Percentiles rank a stretch among this genome's conserved stretches.
Conservation (phyloP, 1,140 invertebrate species). For the Glossosoma conforme region DNA sequence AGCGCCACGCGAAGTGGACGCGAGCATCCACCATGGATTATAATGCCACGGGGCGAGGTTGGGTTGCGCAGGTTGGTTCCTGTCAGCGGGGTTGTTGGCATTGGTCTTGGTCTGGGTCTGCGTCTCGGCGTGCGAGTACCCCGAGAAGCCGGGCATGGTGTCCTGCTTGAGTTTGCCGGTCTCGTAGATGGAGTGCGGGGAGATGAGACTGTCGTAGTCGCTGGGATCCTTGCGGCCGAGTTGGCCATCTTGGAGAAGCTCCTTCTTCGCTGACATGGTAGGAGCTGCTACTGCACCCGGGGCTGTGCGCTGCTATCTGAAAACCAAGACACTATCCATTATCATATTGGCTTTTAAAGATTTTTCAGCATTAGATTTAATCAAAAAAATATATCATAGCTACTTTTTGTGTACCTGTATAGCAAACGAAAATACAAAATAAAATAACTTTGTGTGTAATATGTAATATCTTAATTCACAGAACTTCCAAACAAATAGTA, state of each 20-base stretch:
- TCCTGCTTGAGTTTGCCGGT: constrained; percentile 38
- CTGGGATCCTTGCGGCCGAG: constrained; percentile 40
- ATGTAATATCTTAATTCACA: too few relatives aligned
- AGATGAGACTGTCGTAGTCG: constrained; percentile 48
- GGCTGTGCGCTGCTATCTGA: constrained; percentile 36
- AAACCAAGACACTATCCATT: constrained; percentile 10
- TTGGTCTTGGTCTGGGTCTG: constrained; percentile 46
- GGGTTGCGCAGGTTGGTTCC: constrained; percentile 35
- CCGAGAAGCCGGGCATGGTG: constrained; percentile 43
- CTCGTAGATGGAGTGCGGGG: constrained; percentile 49
- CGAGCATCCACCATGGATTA: constrained; percentile 52
- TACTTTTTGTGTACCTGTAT: too few relatives aligned
- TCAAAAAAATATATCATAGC: too few relatives aligned
- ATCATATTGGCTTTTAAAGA: not conserved
- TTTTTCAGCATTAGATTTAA: not conserved
- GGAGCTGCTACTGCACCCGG: constrained; percentile 34
- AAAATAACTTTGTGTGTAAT: too few relatives aligned
- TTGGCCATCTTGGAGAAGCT: constrained; percentile 36
- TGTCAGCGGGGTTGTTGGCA: constrained; percentile 32
- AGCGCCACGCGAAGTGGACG: constrained; percentile 40
- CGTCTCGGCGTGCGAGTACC: constrained; percentile 48
- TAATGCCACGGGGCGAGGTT: constrained; percentile 47
- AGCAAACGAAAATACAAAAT: too few relatives aligned
- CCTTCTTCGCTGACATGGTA: constrained; percentile 40
- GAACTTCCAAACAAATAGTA: too few relatives aligned